Base-by-base conservation (phyloP, 2,797 vertebrate species). In the Pitangus sulphuratus region DNA sequence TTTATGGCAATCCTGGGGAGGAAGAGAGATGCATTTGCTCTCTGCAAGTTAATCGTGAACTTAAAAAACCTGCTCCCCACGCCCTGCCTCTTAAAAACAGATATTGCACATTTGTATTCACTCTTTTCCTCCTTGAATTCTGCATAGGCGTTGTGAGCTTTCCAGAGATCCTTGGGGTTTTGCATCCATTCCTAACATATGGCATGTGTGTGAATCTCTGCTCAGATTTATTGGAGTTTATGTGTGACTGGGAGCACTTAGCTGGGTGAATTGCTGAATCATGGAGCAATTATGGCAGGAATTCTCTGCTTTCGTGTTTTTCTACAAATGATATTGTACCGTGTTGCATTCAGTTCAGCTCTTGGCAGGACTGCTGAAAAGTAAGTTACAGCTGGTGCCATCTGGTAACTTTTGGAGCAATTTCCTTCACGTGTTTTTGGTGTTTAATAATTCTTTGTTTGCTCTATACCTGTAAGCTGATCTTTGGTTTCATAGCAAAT, bases 141-240 rank as follows among this genome's bases (percentile, higher is more conserved):
- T 79, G 66, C 87, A 70, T 0, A 35, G 66, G 60, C 2, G 0
- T 76, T 72, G 79, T 8, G 92, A 93, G 92, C 76, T 93, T 89
- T 89, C 51, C 87, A 53, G 48, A 44, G 21, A 50, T 96, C 95
- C 94, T 95, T 84, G 87, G 92, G 92, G 94, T 56, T 50, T 62
- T 96, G 90, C 61, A 93, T 97, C 97, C 95, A 88, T 95, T 45
- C 77, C 76, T 95, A 96, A 94, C 96, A 98, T 97, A 97, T 97
- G 97, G 97, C 80, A 87, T 74, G 80, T 87, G 84, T 81, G 78
- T 89, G 94, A 95, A 84, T 82, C 87, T 89, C 79, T 96, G 93
- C 83, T 92, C 91, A 95, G 84, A 97, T 96, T 96, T 95, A 94
- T 95, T 92, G 78, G 84, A 93, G 80, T 94, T 96, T 94, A 58